Evolutionary conservation across 2,113 vertebrate species (phyloP), one percentile per base, ranked within the genome.

Genomic region (Epinephelus moara): DNA sequence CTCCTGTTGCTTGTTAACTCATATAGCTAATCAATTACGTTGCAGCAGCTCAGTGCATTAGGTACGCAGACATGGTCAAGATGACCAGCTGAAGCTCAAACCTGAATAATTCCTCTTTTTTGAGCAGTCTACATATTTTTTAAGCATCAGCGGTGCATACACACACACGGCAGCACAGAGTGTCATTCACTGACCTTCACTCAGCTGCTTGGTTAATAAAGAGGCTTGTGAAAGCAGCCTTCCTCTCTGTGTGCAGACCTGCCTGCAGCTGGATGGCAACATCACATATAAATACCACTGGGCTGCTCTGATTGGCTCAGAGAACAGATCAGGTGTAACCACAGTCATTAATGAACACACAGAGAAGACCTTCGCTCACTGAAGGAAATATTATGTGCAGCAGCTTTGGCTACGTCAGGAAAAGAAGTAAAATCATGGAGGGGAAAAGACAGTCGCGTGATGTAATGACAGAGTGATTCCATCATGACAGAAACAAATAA

Each of bases 401-500:
- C 40, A 27, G 11, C n/a, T 69, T 33, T 69, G 3, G 11, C 37
- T 53, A 2, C 1, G 30, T 17, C 25, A 18, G 25, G 19, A 9
- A 27, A 67, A 15, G 2, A 52, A 19, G 18, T 5, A 21, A 52
- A 52, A 52, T 30, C 19, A 8, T 6, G 7, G 50, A 52, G 18
- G 21, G 37, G 19, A 49, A 50, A 30, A 50, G 5, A 13, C 2
- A 23, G 4, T 3, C 1, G 47, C 47, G 53, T 42, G 3, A 4
- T n/a, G 56, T 27, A 11, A 4, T 47, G 63, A 49, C 42, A 49
- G 15, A 63, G 11, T 45, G 42, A 45, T 3, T n/a, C 60, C 45
- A 47, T 18, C 30, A 94, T 95, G 97, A 97, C 95, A 95, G 96
- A 96, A 96, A 97, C 95, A 96, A 93, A 87, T 91, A 86, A 75